phyloP scores from a whole-genome alignment of 2,888 invertebrate genomes.

The Melitaea athalia region DNA sequence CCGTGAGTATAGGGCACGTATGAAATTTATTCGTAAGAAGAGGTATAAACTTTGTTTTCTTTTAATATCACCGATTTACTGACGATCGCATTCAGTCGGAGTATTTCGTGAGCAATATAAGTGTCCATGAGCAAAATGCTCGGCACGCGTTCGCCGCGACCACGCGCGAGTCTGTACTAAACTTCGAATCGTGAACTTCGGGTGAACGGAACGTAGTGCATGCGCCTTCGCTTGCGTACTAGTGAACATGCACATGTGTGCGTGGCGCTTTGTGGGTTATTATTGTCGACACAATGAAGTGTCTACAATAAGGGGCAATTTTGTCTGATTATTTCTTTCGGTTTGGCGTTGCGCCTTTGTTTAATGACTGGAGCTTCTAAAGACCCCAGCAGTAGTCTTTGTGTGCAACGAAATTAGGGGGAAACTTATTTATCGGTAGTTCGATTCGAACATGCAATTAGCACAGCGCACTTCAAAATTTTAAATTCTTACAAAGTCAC shows the following conservation, averaged over 20 bases:
- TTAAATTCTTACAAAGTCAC: neutral
- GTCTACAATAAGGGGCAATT: slow-evolving; percentile 61
- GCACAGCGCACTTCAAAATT: slow-evolving; percentile 11
- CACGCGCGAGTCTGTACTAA: slow-evolving; percentile 68
- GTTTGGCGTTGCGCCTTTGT: slow-evolving; percentile 59
- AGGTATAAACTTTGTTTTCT: slow-evolving; percentile 35
- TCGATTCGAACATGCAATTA: slow-evolving; percentile 43
- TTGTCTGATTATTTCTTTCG: slow-evolving; percentile 66
- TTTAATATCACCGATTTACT: slow-evolving; percentile 26
- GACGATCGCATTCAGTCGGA: slow-evolving; percentile 54
- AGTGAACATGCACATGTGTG: slow-evolving; percentile 53
- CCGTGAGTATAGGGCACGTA: slow-evolving; percentile 41
- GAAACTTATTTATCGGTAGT: slow-evolving; percentile 57
- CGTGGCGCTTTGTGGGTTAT: slow-evolving; percentile 67
- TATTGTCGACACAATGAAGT: slow-evolving; percentile 69
- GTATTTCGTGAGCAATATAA: slow-evolving; percentile 66
- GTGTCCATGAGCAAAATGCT: slow-evolving; percentile 58
- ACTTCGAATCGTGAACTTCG: slow-evolving; percentile 51
- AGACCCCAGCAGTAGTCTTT: slow-evolving; percentile 51
- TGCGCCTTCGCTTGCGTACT: slow-evolving; percentile 52
- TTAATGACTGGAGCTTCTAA: slow-evolving; percentile 49
- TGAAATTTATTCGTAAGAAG: slow-evolving; percentile 37
- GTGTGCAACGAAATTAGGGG: slow-evolving; percentile 56
- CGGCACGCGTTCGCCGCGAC: slow-evolving; percentile 64
- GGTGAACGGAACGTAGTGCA: slow-evolving; percentile 61